Conservation (phyloP, 2,113 vertebrate genomes). For the Sciurus niger region DNA sequence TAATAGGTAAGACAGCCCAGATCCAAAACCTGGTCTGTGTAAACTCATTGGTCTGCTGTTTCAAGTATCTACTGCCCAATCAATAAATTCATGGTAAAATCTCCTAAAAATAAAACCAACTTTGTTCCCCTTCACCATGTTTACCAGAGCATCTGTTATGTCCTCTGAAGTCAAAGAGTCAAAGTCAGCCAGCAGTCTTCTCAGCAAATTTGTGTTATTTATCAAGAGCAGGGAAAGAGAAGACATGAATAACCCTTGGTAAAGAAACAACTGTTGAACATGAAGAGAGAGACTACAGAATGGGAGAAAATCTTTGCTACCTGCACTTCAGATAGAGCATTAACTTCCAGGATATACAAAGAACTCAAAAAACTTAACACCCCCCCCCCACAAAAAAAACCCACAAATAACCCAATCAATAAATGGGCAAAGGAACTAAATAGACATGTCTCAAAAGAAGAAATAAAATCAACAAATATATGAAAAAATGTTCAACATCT, state of each 20-base stretch:
- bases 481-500: too few species aligned
- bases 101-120: conserved; percentile 20
- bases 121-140: not conserved
- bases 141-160: not conserved
- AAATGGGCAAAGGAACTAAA: too few species aligned
- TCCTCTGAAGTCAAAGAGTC: not conserved
- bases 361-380: too few species aligned
- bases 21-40: not conserved
- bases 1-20: not conserved
- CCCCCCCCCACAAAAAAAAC: too few species aligned
- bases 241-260: not conserved
- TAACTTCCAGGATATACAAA: too few species aligned
- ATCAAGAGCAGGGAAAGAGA: not conserved
- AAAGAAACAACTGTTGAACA: not conserved
- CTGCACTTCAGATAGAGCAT: too few species aligned
- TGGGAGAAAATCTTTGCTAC: too few species aligned
- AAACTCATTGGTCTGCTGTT: not conserved
- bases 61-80: not conserved
- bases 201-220: conserved; percentile 39
- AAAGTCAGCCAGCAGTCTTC: not conserved
- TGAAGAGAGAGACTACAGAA: too few species aligned
- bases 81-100: not conserved
- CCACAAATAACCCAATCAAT: too few species aligned
- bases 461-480: too few species aligned
- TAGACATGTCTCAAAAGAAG: too few species aligned